Evolutionary conservation across 2,888 invertebrate species (phyloP).

Genomic region (Pediacus dermestoides): DNA sequence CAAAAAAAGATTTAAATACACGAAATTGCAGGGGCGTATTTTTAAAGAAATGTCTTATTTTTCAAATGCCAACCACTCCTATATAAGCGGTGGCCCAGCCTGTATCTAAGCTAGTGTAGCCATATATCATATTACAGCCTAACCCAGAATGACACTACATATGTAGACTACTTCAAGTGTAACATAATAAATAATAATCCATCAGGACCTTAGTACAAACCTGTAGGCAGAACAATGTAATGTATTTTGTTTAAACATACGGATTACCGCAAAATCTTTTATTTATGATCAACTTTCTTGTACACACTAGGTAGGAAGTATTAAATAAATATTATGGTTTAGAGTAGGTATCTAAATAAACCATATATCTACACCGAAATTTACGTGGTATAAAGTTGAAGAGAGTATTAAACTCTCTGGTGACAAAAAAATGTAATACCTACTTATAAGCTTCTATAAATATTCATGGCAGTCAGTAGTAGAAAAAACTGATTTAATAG

Average conservation of each 20-base stretch:
- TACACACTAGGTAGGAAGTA: background rate
- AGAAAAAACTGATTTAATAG: too few species aligned
- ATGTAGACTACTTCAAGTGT: slow-evolving; percentile 33
- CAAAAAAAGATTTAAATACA: slow-evolving; percentile 10
- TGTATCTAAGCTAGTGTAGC: slow-evolving; percentile 26
- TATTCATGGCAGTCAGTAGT: too few species aligned
- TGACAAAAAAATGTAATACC: too few species aligned
- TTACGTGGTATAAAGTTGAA: too few species aligned
- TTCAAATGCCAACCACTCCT: slow-evolving; percentile 36
- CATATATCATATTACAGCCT: slow-evolving; percentile 39
- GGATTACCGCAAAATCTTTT: slow-evolving; percentile 2
- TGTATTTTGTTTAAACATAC: slow-evolving; percentile 12
- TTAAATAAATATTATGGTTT: too few species aligned
- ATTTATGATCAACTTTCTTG: slow-evolving; percentile 4
- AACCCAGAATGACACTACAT: slow-evolving; percentile 38
- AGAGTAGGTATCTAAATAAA: too few species aligned
- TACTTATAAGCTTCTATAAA: too few species aligned
- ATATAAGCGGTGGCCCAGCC: slow-evolving; percentile 25
- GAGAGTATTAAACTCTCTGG: too few species aligned
- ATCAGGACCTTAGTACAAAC: slow-evolving; percentile 22
- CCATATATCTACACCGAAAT: too few species aligned
- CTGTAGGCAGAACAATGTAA: slow-evolving; percentile 29
- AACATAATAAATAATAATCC: slow-evolving; percentile 34
- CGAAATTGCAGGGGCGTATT: slow-evolving; percentile 27
- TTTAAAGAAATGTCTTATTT: slow-evolving; percentile 31